Evolutionary conservation across 2,888 invertebrate genomes (phyloP), one percentile per base, ranked within the genome.

Genomic region (Lutraria lutraria): DNA sequence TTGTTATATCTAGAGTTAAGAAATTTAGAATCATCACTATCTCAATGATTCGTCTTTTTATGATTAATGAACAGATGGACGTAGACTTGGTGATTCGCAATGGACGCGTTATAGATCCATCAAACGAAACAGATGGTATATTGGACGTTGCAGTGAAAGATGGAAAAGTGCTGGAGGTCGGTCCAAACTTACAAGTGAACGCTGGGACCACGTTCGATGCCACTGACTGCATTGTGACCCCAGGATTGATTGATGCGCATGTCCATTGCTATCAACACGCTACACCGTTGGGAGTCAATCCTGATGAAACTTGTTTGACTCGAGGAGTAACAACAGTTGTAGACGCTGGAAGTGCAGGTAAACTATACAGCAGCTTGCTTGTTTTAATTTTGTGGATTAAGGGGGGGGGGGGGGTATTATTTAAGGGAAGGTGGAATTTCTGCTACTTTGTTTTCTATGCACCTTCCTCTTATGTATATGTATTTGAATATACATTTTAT

Each of bases 191-290:
- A 53, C 34, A 91, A 21, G 53, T 92, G 15, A 81, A 87, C 31
- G 89, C 93, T n/a, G 83, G 79, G 34, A 83, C 91, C 43, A 91
- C 87, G 43, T 94, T 94, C 80, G 93, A 95, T 85, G 96, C 95
- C 12, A 76, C 90, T 52, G 95, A 94, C 81, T 95, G 94, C 84
- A 81, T 95, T 34, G 95, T 96, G 72, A 94, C 94, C 52, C 94
- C 96, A n/a, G 96, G 96, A 29, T 90, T 96, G 29, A 94, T 96
- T 79, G 96, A 96, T 90, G 93, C 93, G n/a, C 96, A 96, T 87
- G 94, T 95, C 21, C 96, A 96, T 89, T 95, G 94, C 29, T 96
- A 95, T 90, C 92, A 95, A 86, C 93, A 95, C 88, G 94, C 94
- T 63, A 96, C 95, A 21, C 95, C 95, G 16, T 90, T 96, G 34